These are phyloP conservation scores for Drosophila histrio DNA, from an alignment of 2,888 invertebrate species.

Conservation along the genomic window DNA sequence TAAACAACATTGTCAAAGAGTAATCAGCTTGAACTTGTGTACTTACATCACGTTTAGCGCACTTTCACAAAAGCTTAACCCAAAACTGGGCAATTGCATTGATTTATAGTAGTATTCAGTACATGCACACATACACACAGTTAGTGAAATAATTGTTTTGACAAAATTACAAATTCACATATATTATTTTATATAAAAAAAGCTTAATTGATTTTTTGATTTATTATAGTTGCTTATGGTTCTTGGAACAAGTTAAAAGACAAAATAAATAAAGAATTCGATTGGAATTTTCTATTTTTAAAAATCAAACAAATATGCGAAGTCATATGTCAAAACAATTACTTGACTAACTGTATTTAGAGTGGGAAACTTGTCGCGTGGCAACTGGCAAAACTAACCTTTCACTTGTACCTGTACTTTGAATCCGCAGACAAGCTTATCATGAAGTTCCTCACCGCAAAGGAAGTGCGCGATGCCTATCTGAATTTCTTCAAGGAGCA, in stretches of 20 bases:
- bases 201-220: no score
- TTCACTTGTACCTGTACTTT: not conserved
- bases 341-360: not conserved
- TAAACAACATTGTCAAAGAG: constrained; percentile 8
- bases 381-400: constrained; percentile 53
- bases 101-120: constrained; percentile 2
- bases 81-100: constrained; percentile 14
- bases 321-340: not conserved
- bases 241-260: no score
- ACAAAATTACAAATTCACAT: no score
- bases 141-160: not conserved
- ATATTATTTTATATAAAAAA: no score
- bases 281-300: no score
- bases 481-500: constrained; percentile 95
- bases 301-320: no score
- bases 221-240: no score
- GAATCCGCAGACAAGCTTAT: constrained; percentile 16
- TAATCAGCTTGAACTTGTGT: not conserved
- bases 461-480: constrained; percentile 92
- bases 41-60: constrained; percentile 50
- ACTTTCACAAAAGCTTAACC: constrained; percentile 62
- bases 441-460: constrained; percentile 85
- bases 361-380: constrained; percentile 56
- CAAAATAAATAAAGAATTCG: no score
- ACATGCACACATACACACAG: constrained; percentile 4